These are phyloP conservation scores for Montifringilla adamsi DNA, from an alignment of 2,113 vertebrate genomes.

Conservation along the genomic window DNA sequence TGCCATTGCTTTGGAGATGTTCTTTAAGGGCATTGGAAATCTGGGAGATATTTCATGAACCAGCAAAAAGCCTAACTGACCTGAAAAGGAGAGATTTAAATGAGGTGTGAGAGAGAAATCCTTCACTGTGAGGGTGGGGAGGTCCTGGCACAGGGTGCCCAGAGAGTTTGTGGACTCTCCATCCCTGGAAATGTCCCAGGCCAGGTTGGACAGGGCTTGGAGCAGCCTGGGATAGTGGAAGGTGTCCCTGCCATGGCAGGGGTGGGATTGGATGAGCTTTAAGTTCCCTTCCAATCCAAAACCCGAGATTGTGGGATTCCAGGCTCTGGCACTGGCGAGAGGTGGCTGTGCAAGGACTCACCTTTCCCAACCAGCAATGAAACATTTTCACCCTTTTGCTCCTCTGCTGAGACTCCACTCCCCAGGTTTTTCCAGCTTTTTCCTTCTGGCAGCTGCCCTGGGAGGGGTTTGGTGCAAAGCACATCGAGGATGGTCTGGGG, in stretches of 20 bases:
- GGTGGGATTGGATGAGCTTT: neutral
- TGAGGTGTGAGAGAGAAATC: neutral
- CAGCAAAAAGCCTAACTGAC: neutral
- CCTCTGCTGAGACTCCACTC: neutral
- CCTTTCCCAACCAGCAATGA: neutral
- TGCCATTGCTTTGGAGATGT: neutral
- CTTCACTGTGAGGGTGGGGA: fast-evolving
- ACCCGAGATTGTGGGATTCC: neutral
- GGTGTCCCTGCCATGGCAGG: neutral
- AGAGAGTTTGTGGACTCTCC: neutral
- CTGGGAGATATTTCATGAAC: neutral
- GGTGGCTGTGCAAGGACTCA: neutral
- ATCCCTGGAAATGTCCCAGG: neutral
- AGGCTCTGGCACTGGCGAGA: neutral
- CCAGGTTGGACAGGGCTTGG: fast-evolving
- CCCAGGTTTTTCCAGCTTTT: neutral
- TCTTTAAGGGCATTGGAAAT: neutral
- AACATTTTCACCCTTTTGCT: neutral
- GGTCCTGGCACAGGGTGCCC: neutral
- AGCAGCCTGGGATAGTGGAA: neutral
- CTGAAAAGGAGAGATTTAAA: neutral
- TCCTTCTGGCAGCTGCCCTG: neutral
- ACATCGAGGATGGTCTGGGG: fast-evolving
- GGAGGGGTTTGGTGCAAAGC: neutral
- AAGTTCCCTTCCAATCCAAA: neutral